A percentile compares a stretch with the other conserved stretches of the same genome.
These are phyloP conservation scores for Sisyra terminalis DNA, from an alignment of 2,888 invertebrate species.

Conservation along the genomic window DNA sequence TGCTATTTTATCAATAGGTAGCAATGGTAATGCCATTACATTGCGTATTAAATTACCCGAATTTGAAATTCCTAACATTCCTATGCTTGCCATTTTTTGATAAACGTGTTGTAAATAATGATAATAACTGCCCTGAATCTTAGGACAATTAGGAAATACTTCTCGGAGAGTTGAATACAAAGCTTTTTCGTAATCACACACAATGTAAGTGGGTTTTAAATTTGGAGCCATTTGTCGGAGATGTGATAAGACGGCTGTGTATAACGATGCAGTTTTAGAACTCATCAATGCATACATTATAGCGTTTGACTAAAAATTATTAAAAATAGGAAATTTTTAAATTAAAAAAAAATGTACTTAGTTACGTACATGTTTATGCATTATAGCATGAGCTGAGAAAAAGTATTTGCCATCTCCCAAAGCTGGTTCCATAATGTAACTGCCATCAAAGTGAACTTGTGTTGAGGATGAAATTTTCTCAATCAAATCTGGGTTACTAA, in stretches of 20 bases:
- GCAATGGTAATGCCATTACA: conserved; percentile 4
- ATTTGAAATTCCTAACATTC: conserved; percentile 4
- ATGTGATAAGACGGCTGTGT: conserved; percentile 5
- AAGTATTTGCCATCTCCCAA: conserved; percentile 5
- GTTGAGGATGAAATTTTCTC: conserved; percentile 7
- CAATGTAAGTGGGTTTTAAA: conserved; percentile 3
- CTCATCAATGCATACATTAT: conserved; percentile 8
- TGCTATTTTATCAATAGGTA: conserved; percentile 7
- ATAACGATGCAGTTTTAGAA: conserved; percentile 1
- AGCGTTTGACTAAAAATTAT: conserved; percentile 7
- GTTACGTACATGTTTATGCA: conserved; percentile 7
- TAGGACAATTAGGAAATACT: conserved; percentile 5
- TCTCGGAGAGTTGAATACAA: conserved; percentile 3
- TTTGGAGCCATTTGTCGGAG: conserved; percentile 6
- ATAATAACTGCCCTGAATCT: conserved; percentile 5
- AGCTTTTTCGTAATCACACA: conserved; percentile 8
- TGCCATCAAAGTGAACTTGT: conserved; percentile 6
- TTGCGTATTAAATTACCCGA: conserved; percentile 3
- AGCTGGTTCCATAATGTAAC: conserved; percentile 8
- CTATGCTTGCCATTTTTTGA: conserved; percentile 2
- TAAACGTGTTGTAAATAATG: conserved; percentile 8
- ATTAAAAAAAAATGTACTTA: too few species aligned
- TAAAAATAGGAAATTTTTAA: too few species aligned
- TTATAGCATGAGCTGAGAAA: conserved; percentile 7
- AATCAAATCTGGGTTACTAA: conserved; percentile 8